These are phyloP conservation scores for Mythimna ferrago DNA, from an alignment of 2,888 invertebrate genomes.

Conservation along the genomic window DNA sequence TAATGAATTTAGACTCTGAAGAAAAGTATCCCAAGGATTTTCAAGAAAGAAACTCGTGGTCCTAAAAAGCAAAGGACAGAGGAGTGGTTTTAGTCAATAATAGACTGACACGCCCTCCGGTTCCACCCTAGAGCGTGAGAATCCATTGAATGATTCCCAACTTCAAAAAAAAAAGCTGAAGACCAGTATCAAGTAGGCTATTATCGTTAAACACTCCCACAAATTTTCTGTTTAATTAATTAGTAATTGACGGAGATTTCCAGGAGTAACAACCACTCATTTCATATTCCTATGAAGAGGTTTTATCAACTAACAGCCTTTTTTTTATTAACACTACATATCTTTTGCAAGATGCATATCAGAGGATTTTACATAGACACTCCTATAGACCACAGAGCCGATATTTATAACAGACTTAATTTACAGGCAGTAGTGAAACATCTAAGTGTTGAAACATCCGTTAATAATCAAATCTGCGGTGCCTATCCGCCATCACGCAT, in stretches of 20 bases:
- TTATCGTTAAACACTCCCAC: too few relatives aligned
- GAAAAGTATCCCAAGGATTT: too few relatives aligned
- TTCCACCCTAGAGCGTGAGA: too few relatives aligned
- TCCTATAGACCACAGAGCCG: not conserved
- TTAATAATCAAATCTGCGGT: slow-evolving; percentile 19
- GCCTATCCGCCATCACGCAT: not conserved
- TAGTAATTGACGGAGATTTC: not conserved
- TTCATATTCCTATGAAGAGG: not conserved
- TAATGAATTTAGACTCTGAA: too few relatives aligned
- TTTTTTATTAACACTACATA: not conserved
- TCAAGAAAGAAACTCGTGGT: too few relatives aligned
- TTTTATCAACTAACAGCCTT: slow-evolving; percentile 1
- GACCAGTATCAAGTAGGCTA: too few relatives aligned
- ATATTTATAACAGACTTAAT: slow-evolving; percentile 10
- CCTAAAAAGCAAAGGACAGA: too few relatives aligned
- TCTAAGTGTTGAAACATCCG: slow-evolving; percentile 27
- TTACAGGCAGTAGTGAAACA: slow-evolving; percentile 25
- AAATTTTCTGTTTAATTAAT: too few relatives aligned
- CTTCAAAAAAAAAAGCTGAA: too few relatives aligned
- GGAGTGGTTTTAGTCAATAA: too few relatives aligned
- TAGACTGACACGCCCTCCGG: too few relatives aligned
- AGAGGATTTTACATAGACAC: not conserved
- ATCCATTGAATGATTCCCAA: too few relatives aligned
- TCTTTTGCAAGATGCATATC: slow-evolving; percentile 11
- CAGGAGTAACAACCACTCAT: not conserved